Percentiles rank a stretch among this genome's conserved stretches.
These are phyloP conservation scores for Gonioctena quinquepunctata DNA, from an alignment of 1,140 invertebrate species.

Conservation along the genomic window DNA sequence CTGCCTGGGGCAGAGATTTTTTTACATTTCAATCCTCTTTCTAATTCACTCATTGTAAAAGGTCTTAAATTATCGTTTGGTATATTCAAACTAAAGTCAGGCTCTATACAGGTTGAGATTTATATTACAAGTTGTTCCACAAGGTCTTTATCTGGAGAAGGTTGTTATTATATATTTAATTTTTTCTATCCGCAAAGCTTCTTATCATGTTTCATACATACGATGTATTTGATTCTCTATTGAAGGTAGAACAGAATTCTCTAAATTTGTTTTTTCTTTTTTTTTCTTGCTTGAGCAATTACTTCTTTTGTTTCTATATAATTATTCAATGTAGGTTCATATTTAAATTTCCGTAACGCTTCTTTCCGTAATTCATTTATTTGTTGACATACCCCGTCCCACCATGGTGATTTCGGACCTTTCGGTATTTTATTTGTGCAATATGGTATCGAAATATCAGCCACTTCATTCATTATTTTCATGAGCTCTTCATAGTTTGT, in stretches of 20 bases:
- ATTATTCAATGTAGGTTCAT: neutral
- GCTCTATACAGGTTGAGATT: neutral
- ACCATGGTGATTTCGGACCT: neutral
- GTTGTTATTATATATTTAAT: neutral
- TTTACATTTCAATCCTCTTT: neutral
- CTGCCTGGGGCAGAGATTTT: neutral
- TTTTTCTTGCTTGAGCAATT: neutral
- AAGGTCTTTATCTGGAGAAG: neutral
- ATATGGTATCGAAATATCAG: neutral
- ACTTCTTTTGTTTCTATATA: neutral
- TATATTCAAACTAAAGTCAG: neutral
- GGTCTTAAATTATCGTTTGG: neutral
- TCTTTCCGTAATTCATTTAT: neutral
- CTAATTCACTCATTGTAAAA: neutral
- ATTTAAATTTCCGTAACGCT: neutral
- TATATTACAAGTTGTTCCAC: neutral
- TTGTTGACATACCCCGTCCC: neutral
- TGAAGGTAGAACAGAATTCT: neutral
- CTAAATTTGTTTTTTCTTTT: slow-evolving; percentile 8
- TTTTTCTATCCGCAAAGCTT: neutral
- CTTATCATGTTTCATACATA: neutral
- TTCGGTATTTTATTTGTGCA: neutral
- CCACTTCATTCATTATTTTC: neutral
- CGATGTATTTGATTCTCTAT: neutral
- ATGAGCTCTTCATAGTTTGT: neutral